A percentile compares a stretch with the other conserved stretches of the same genome.
phyloP scores from a whole-genome alignment of 2,888 invertebrate genomes.

The Drosophila falleni region DNA sequence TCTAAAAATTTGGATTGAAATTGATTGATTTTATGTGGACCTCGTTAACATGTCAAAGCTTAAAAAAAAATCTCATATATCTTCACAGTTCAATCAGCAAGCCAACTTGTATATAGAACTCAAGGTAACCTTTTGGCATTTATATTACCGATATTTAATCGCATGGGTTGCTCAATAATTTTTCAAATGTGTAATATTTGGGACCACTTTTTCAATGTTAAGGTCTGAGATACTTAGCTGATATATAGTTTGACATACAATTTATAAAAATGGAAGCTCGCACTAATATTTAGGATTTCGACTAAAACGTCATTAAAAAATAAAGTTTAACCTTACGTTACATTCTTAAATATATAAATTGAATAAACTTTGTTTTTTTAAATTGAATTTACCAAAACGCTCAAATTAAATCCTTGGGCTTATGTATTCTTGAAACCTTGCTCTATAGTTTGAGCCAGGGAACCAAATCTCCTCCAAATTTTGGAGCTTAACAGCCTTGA shows the following conservation, averaged over 20 bases:
- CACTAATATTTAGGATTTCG: neutral
- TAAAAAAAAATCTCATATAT: slow-evolving; percentile 18
- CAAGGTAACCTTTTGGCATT: slow-evolving; percentile 71
- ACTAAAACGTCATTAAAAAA: neutral
- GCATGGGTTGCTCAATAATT: slow-evolving; percentile 16
- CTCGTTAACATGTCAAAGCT: slow-evolving; percentile 51
- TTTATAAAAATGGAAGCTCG: too few species aligned
- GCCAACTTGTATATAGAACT: slow-evolving; percentile 30
- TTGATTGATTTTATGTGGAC: slow-evolving; percentile 45
- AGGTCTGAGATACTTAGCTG: too few species aligned
- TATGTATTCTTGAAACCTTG: neutral
- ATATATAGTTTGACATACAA: too few species aligned
- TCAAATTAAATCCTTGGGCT: neutral
- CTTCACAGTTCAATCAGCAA: slow-evolving; percentile 25
- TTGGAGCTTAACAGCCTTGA: neutral
- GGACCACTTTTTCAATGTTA: neutral
- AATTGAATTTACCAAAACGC: neutral
- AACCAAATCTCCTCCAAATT: neutral
- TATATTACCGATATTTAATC: slow-evolving; percentile 11
- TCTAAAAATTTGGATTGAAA: slow-evolving; percentile 18
- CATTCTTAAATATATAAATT: neutral
- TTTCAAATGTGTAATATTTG: neutral
- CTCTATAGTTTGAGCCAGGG: neutral
- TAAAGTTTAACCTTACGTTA: neutral
- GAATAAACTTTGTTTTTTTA: neutral